These are phyloP conservation scores for Typhlichthys eigenmanni DNA, from an alignment of 2,797 vertebrate genomes.

Conservation along the genomic window DNA sequence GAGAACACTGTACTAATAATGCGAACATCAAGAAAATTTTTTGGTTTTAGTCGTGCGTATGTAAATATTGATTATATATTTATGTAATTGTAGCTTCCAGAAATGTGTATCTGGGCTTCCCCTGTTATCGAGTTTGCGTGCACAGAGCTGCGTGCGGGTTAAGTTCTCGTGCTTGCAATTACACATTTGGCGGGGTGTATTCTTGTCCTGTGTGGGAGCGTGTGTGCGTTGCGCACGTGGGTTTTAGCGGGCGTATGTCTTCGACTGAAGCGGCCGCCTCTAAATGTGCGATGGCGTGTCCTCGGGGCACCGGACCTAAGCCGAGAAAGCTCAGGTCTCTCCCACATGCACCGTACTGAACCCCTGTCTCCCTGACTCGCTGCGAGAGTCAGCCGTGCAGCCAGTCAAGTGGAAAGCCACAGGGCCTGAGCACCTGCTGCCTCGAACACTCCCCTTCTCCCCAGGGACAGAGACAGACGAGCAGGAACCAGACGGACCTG, in stretches of 20 bases:
- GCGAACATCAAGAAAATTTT: neutral
- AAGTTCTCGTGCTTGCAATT: too few species aligned
- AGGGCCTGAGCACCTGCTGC: constrained; percentile 23
- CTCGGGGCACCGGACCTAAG: too few species aligned
- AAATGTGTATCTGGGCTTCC: too few species aligned
- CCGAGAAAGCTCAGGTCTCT: constrained; percentile 9
- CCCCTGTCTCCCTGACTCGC: constrained; percentile 24
- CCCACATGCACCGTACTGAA: constrained; percentile 3
- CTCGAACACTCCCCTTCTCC: constrained; percentile 66
- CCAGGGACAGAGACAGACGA: constrained; percentile 43
- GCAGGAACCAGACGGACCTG: constrained; percentile 72
- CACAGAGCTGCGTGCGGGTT: too few species aligned
- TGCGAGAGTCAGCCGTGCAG: constrained; percentile 43
- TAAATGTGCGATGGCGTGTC: constrained; percentile 19
- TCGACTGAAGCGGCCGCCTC: neutral
- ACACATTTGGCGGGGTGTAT: too few species aligned
- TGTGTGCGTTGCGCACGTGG: neutral
- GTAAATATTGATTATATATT: too few species aligned
- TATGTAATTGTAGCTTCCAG: too few species aligned
- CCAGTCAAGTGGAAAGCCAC: constrained; percentile 45
- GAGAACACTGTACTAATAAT: too few species aligned
- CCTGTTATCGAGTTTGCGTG: too few species aligned
- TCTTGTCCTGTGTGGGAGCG: neutral
- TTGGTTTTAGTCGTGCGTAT: neutral
- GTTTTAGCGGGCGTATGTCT: neutral